Evolutionary conservation across 2,113 vertebrate genomes (phyloP), one percentile per base, ranked within the genome.

Genomic region (Odocoileus virginianus): DNA sequence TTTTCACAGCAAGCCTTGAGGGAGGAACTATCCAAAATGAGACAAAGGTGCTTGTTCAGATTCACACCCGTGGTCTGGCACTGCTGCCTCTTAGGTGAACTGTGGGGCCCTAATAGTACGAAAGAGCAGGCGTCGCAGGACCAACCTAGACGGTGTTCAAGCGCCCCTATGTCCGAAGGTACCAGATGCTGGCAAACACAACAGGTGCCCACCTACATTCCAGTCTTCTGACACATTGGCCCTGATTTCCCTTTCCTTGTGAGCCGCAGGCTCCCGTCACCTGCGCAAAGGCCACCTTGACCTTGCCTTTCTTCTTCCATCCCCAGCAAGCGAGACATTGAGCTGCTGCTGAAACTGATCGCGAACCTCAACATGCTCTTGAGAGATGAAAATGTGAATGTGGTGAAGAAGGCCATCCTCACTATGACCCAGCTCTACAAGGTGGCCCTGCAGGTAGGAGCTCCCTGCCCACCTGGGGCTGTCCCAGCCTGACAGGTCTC

Each of bases 331-430:
- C 95, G 99, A 71, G 99, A 99, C 98, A 99, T 99, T 0, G 99
- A 99, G 98, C 99, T 99, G 33, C 98, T 99, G 64, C 98, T 99
- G 60, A 99, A 99, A 92, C 99, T 99, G 10, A 99, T 99, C 0
- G 99, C 99, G 14, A 99, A 99, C 98, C 98, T 99, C 78, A 99
- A 99, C 98, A 99, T 99, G 99, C 96, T 99, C 82, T 98, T 99
- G 91, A 99, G 99, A 88, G 99, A 99, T 0, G 99, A 99, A 52
- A 99, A 99, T 1, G 99, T 99, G 82, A 99, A 99, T 0, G 99
- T 99, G 96, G 99, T 99, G 86, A 99, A 99, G 97, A 99, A 99
- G 27, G 99, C 99, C 96, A 99, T 99, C 97, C 99, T 99, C 47
- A 99, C 99, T 12, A 99, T 99, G 98, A 99, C 99, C 0, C 99